Evolutionary conservation across 2,888 invertebrate species (phyloP).

Genomic region (Stenolophus ochropezus): DNA sequence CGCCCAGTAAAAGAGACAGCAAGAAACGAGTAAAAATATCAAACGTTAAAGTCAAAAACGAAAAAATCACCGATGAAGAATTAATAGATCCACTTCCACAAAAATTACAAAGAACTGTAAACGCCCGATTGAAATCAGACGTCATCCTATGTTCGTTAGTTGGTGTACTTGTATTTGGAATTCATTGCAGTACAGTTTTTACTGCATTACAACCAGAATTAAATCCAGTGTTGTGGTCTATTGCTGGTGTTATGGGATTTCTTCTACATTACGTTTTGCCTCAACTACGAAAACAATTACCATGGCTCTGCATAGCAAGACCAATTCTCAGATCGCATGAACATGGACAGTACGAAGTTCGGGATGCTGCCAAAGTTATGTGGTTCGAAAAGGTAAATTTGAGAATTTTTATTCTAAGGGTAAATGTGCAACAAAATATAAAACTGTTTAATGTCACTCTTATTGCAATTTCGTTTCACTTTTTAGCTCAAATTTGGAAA

Average conservation of each 20-base stretch:
- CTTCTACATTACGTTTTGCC: conserved; percentile 94
- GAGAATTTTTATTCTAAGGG: not conserved
- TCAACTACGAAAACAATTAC: conserved; percentile 95
- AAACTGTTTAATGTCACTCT: too few relatives aligned
- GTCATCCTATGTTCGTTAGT: conserved; percentile 92
- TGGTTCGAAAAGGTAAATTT: conserved; percentile 89
- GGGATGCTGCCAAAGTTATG: conserved; percentile 92
- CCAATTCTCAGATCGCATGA: conserved; percentile 91
- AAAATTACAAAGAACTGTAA: conserved; percentile 90
- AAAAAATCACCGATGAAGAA: conserved; percentile 76
- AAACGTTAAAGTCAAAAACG: conserved; percentile 61
- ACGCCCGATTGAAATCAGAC: conserved; percentile 93
- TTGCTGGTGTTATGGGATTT: conserved; percentile 90
- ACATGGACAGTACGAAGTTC: conserved; percentile 91
- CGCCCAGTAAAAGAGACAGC: conserved; percentile 59
- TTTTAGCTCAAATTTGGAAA: too few relatives aligned
- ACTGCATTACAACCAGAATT: conserved; percentile 89
- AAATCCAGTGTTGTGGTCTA: conserved; percentile 87
- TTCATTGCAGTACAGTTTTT: conserved; percentile 96
- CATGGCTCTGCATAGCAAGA: conserved; percentile 94
- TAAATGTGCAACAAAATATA: too few relatives aligned
- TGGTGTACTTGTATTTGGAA: conserved; percentile 89
- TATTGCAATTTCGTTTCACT: too few relatives aligned
- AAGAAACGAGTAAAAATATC: conserved; percentile 61
- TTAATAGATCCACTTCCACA: conserved; percentile 92